phyloP scores from a whole-genome alignment of 2,888 invertebrate genomes.

The Nemapogon koenigi region DNA sequence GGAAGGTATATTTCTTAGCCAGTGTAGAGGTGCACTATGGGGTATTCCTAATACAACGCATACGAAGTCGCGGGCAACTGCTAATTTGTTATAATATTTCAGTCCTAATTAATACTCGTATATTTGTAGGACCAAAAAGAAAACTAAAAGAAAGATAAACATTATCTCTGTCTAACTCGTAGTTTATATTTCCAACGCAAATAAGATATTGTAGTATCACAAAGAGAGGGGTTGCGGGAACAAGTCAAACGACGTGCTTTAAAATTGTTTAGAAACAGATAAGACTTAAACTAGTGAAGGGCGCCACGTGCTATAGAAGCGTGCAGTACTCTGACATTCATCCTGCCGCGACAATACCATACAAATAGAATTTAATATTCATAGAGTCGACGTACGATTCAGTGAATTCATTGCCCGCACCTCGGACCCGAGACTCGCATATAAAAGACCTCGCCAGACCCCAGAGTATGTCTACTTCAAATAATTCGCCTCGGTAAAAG shows the following conservation, averaged over 20 bases:
- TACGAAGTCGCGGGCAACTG: too few relatives aligned
- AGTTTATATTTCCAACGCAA: too few relatives aligned
- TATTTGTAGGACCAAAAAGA: too few relatives aligned
- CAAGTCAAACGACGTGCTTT: neutral
- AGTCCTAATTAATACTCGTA: too few relatives aligned
- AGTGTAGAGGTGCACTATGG: too few relatives aligned
- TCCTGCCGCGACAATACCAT: conserved; percentile 45
- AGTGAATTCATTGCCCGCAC: conserved; percentile 59
- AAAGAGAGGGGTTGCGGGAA: too few relatives aligned
- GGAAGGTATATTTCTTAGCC: too few relatives aligned
- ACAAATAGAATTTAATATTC: conserved; percentile 63
- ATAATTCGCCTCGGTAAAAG: conserved; percentile 53
- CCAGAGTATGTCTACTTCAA: conserved; percentile 50
- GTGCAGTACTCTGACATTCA: conserved; percentile 39
- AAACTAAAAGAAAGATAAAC: too few relatives aligned
- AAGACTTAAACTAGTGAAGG: conserved; percentile 8
- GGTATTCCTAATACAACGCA: too few relatives aligned
- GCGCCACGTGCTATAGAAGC: conserved; percentile 10
- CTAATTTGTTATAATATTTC: too few relatives aligned
- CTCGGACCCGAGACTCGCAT: conserved; percentile 53
- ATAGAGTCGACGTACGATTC: conserved; percentile 60
- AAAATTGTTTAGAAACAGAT: conserved; percentile 2
- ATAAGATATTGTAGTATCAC: too few relatives aligned
- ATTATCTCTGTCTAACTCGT: too few relatives aligned
- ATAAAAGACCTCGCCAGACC: conserved; percentile 53